These are phyloP conservation scores for Cacoxenus indagator DNA, from an alignment of 2,888 invertebrate species.

Conservation along the genomic window DNA sequence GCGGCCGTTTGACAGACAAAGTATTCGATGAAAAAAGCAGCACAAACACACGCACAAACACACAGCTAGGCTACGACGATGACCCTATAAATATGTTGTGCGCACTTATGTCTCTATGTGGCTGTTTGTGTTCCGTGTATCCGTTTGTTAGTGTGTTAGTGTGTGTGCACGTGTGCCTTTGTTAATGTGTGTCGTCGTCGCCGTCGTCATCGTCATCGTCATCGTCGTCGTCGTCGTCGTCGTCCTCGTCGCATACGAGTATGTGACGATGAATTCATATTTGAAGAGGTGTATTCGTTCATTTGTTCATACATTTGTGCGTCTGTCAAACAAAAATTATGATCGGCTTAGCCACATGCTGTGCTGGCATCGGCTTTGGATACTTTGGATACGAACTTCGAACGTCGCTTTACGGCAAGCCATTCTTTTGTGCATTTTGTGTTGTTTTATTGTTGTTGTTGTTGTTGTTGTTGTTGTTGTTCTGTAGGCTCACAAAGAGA, in stretches of 20 bases:
- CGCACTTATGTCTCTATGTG: no score
- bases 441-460: constrained; percentile 1
- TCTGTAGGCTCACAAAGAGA: background rate
- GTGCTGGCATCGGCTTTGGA: constrained; percentile 51
- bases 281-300: constrained; percentile 45
- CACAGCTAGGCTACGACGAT: background rate
- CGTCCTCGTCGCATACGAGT: no score
- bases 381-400: constrained; percentile 5
- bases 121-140: no score
- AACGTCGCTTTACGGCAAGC: background rate
- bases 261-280: background rate
- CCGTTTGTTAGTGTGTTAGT: no score
- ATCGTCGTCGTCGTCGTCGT: no score
- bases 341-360: constrained; percentile 70
- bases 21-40: background rate
- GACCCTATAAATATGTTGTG: constrained; percentile 5
- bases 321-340: constrained; percentile 70
- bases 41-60: background rate
- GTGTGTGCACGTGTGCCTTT: no score
- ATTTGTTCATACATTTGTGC: constrained; percentile 62
- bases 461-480: background rate
- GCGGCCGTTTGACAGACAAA: constrained; percentile 48
- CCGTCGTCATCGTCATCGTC: no score
- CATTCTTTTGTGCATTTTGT: constrained; percentile 11
- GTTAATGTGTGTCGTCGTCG: no score